Base-by-base conservation (phyloP, 2,888 invertebrate species). In the Loripinus fragilis region DNA sequence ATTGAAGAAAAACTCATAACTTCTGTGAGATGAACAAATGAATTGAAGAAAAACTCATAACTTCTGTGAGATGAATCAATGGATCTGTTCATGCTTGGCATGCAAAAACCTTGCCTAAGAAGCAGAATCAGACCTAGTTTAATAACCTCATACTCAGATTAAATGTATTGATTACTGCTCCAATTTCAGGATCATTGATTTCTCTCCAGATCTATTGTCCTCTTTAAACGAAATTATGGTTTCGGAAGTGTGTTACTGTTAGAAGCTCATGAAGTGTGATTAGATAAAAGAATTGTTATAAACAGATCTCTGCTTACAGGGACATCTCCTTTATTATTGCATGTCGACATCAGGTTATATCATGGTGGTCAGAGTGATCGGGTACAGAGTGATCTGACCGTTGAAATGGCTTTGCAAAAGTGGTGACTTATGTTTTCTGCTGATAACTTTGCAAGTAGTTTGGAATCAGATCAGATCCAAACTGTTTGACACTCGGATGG, bases 191-290 rank as follows among this genome's bases (percentile, higher is more conserved):
- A 20, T 30, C 30, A 60, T 60, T 60, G 60, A 60, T 60, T 60
- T 60, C 33, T 60, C 60, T 33, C 33, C 33, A 15, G 60, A 60
- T 10, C 33, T 28, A 52, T 33, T 60, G 60, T 60, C 30, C 20
- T 30, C 20, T 60, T 30, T 60, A 33, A 17, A 52, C 25, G 10
- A 60, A 60, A 60, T 60, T 33, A 60, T 60, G 60, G 60, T 60
- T 60, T 60, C 60, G 60, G 60, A 60, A 60, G 33, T 33, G 28
- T 30, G 33, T 60, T 60, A 23, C 60, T 60, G 60, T 60, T 33
- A 23, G 60, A 60, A 60, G 17, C 60, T 17, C 7, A 5, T 33
- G 30, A 33, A 60, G 33, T 60, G 60, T 5, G 33, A 60, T 60
- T 33, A 60, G 60, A 60, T 60, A 60, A 60, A 60, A 17, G 33